These are phyloP conservation scores for Trichoplusia ni DNA, from an alignment of 1,140 invertebrate genomes.

Conservation along the genomic window DNA sequence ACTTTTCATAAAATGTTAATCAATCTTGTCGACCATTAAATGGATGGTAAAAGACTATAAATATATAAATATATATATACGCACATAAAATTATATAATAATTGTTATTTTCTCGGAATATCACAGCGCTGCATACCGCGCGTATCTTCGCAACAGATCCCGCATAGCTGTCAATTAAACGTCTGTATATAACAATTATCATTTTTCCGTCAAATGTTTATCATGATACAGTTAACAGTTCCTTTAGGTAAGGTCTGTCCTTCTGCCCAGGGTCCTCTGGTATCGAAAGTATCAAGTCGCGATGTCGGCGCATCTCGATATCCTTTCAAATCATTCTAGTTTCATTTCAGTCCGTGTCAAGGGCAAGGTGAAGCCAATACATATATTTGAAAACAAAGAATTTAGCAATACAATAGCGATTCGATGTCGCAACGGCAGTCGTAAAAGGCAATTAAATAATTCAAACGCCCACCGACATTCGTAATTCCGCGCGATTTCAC, in stretches of 20 bases:
- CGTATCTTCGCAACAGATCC: conserved; percentile 1
- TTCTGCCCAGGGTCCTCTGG: conserved; percentile 11
- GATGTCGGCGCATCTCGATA: conserved; percentile 15
- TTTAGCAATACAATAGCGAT: neutral
- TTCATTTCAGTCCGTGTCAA: conserved; percentile 15
- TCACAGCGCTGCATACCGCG: no score
- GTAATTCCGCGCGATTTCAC: neutral
- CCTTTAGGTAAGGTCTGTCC: neutral
- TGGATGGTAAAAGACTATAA: neutral
- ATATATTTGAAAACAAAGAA: conserved; percentile 17
- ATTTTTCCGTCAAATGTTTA: no score
- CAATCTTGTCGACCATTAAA: neutral
- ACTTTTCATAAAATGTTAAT: no score
- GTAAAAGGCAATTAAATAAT: conserved; percentile 11
- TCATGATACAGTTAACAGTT: no score
- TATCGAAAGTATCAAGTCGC: conserved; percentile 13
- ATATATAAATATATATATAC: no score
- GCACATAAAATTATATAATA: no score
- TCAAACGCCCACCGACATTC: neutral
- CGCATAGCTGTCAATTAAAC: neutral
- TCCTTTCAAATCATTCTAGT: conserved; percentile 29
- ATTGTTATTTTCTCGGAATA: no score
- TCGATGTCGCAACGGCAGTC: neutral
- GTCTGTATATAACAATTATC: neutral
- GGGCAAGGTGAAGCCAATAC: conserved; percentile 17